These are phyloP conservation scores for Agrotis clavis DNA, from an alignment of 2,888 invertebrate genomes.

Conservation along the genomic window DNA sequence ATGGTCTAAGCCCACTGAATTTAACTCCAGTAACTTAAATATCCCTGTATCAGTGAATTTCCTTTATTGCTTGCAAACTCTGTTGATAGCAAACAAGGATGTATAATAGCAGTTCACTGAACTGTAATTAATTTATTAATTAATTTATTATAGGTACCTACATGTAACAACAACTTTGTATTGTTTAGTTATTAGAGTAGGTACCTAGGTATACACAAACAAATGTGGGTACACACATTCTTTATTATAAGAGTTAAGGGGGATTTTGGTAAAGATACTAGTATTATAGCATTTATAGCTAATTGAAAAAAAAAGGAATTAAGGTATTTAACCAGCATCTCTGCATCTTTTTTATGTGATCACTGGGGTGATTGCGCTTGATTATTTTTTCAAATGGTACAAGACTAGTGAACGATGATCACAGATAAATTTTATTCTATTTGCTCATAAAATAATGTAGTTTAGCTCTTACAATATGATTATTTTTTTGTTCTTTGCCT, in stretches of 20 bases:
- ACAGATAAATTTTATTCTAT: too few relatives aligned
- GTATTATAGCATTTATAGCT: too few relatives aligned
- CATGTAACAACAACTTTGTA: conserved; percentile 16
- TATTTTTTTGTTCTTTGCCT: too few relatives aligned
- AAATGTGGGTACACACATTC: not conserved
- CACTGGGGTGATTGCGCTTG: too few relatives aligned
- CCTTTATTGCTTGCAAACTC: conserved; percentile 1
- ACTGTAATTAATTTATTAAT: conserved; percentile 32
- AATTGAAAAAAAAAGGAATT: too few relatives aligned
- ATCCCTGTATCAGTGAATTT: conserved; percentile 24
- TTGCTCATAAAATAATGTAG: too few relatives aligned
- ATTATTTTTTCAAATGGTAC: too few relatives aligned
- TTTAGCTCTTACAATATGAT: too few relatives aligned
- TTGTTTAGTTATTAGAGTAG: conserved; percentile 2
- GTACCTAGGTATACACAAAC: not conserved
- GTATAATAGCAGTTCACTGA: conserved; percentile 45
- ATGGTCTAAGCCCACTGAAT: conserved; percentile 2
- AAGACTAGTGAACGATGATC: too few relatives aligned
- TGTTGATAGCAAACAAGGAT: conserved; percentile 38
- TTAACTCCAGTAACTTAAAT: conserved; percentile 22
- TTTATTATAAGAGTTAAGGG: not conserved
- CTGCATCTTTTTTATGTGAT: too few relatives aligned
- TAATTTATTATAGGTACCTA: too few relatives aligned
- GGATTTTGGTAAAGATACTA: not conserved
- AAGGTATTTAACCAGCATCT: too few relatives aligned